Evolutionary conservation across 1,140 invertebrate species (phyloP), one percentile per base, ranked within the genome.

Genomic region (Lysiphlebus fabarum): DNA sequence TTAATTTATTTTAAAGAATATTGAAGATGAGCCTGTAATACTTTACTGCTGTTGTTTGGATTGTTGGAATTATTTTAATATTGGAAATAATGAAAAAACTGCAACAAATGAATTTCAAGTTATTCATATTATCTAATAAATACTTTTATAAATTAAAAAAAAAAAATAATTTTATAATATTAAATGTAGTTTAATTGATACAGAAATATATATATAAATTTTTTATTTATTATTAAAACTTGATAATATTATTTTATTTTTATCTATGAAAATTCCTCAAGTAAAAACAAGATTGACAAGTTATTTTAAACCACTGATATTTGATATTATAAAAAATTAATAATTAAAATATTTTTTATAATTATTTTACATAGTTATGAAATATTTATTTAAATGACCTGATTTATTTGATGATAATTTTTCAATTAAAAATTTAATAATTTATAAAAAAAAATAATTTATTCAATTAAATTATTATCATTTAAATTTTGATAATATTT

Each of bases 11-110:
- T 68, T 67, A 7, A 10, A 76, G 76, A 58, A 62, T 33, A 17
- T 69, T 6, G 59, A 72, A 6, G 60, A 70, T 0, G 70, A 75
- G 6, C 67, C 71, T 0, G 57, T 71, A 5, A 65, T 71, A 47
- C 55, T 75, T 7, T 77, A 75, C 42, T 77, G 76, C 34, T 76
- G 70, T 41, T 73, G 69, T 43, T 36, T 76, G 0, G 76, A 78
- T 59, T 68, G 51, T 33, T 67, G 58, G 34, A 69, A 69, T 51
- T 75, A 76, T 38, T 42, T 69, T 8, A 70, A 66, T 62, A 40
- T 61, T 11, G 53, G 42, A 7, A 49, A 26, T 6, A 58, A 7
- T 17, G 1, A 49, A 53, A 60, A 34, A 57, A 66, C 2, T 47
- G 41, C 49, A 5, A 40, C 55, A 7, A 71, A 76, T 14, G 76